Evolutionary conservation across 1,140 invertebrate species (phyloP).

Genomic region (Geopemphigus sp.): DNA sequence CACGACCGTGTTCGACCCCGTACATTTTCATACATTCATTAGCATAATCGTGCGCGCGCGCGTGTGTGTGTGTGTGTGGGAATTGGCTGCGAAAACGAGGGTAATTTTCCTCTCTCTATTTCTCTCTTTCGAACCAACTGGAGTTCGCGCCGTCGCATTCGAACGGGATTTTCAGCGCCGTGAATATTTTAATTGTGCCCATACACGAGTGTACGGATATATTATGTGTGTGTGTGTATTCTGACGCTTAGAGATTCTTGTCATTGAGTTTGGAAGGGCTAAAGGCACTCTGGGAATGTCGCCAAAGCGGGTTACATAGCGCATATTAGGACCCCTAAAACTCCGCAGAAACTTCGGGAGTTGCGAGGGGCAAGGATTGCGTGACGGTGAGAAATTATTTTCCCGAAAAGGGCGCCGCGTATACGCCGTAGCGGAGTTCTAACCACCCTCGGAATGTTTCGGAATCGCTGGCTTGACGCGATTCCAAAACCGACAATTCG

Average conservation of each 20-base stretch:
- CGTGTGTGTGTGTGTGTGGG: neutral
- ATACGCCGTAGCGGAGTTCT: neutral
- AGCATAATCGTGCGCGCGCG: constrained; percentile 35
- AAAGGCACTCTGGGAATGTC: constrained; percentile 46
- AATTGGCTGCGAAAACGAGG: constrained; percentile 31
- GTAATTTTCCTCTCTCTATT: constrained; percentile 14
- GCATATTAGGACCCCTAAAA: constrained; percentile 12
- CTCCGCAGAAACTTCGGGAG: constrained; percentile 24
- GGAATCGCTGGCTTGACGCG: constrained; percentile 33
- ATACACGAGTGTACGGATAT: neutral
- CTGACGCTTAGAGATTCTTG: constrained; percentile 24
- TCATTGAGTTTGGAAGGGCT: constrained; percentile 20
- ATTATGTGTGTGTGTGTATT: neutral
- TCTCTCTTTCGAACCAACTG: neutral
- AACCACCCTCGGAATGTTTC: constrained; percentile 16
- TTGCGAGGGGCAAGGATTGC: constrained; percentile 25
- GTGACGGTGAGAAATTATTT: constrained; percentile 38
- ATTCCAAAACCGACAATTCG: constrained; percentile 32
- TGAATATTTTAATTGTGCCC: constrained; percentile 44
- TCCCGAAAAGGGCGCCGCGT: neutral
- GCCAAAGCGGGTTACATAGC: constrained; percentile 29
- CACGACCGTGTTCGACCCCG: constrained; percentile 22
- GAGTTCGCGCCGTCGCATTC: neutral
- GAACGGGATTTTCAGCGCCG: neutral
- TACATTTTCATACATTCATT: constrained; percentile 29